Evolutionary conservation across 2,113 vertebrate species (phyloP).

Genomic region (Phainopepla nitens): DNA sequence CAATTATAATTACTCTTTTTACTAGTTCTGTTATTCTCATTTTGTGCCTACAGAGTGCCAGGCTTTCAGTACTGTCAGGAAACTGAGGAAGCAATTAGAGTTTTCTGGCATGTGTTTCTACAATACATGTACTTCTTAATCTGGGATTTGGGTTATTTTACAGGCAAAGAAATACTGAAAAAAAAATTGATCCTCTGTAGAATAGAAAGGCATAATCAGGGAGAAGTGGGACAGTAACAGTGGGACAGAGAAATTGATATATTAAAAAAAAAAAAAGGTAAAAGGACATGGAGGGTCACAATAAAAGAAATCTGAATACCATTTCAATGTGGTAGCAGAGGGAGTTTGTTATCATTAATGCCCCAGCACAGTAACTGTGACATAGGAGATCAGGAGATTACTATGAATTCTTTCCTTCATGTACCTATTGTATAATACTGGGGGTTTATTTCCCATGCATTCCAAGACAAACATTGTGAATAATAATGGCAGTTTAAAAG

Average conservation of each 20-base stretch:
- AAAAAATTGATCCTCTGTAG: neutral
- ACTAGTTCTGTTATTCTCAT: conserved; percentile 9
- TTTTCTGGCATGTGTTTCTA: neutral
- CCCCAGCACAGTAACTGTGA: neutral
- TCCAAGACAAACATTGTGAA: neutral
- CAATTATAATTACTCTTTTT: neutral
- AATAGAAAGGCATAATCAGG: neutral
- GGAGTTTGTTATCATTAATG: neutral
- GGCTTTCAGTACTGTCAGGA: neutral
- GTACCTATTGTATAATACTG: neutral
- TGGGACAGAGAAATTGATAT: neutral
- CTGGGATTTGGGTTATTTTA: neutral
- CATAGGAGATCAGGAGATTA: neutral
- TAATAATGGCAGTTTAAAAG: neutral
- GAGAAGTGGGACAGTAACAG: neutral
- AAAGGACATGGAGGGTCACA: neutral
- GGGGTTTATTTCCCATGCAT: neutral
- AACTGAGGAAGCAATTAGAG: neutral
- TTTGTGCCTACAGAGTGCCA: neutral
- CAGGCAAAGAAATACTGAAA: neutral
- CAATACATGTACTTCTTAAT: neutral
- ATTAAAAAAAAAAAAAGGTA: neutral
- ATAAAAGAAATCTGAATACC: neutral
- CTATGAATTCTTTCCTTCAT: neutral
- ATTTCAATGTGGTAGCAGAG: neutral